These are phyloP conservation scores for Catocala nupta DNA, from an alignment of 2,888 invertebrate species.

Conservation along the genomic window DNA sequence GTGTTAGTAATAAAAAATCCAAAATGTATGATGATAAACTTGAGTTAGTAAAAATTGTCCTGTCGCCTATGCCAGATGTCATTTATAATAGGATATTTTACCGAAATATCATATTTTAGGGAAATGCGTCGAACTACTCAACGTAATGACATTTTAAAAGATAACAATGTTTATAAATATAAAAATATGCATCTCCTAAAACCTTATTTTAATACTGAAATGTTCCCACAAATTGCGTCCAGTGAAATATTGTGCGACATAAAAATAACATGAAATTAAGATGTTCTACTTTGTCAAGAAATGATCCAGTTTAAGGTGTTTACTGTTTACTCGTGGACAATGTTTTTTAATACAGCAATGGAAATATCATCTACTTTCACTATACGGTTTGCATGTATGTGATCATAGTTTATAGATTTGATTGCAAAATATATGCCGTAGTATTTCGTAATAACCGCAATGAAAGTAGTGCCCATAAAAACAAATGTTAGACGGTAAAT, in stretches of 20 bases:
- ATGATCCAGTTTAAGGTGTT: constrained; percentile 26
- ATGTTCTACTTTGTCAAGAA: constrained; percentile 29
- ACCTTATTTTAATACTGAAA: no score
- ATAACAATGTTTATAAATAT: neutral
- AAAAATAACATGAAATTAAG: constrained; percentile 20
- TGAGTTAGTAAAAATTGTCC: constrained; percentile 31
- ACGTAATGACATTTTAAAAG: no score
- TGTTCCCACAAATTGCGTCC: neutral
- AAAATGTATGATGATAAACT: constrained; percentile 54
- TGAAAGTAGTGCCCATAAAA: no score
- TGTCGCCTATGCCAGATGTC: no score
- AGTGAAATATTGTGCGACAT: constrained; percentile 17
- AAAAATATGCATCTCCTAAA: neutral
- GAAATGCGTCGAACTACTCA: no score
- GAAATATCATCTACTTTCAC: constrained; percentile 64
- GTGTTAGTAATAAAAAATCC: constrained; percentile 65
- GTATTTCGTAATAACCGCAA: no score
- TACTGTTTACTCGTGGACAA: constrained; percentile 20
- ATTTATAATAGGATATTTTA: no score
- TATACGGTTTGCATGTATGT: constrained; percentile 28
- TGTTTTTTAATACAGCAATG: constrained; percentile 17
- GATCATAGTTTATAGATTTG: no score
- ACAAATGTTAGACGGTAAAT: no score
- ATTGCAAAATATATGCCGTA: no score
- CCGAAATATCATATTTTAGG: no score